Base-by-base conservation (phyloP, 92 coral and sea anemone species). In the Micromussa lordhowensis region DNA sequence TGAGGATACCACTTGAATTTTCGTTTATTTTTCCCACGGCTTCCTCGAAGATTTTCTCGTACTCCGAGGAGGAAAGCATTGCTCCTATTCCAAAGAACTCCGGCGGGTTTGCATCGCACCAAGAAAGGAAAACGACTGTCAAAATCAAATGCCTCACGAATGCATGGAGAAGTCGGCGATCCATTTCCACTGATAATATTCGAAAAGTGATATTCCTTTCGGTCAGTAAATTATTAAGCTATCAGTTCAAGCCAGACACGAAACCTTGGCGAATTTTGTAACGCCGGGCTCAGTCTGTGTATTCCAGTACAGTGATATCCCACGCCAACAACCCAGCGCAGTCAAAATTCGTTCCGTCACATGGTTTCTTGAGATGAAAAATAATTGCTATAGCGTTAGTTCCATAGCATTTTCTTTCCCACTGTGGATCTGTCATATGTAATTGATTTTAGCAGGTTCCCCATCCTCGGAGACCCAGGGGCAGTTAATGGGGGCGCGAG, bases 1-100 rank as follows among this genome's bases (percentile, higher is more conserved):
- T 86, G 79, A 90, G 66, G 5, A 87, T 18, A 36, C 85, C 22
- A 35, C 88, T 91, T 83, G 94, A 82, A 68, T 94, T 92, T 64
- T 69, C 76, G 70, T 96, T 97, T 64, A 96, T 78, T 63, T 87
- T 85, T 26, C 36, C 32, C 80, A 95, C 91, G 73, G 93, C 91
- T 7, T 92, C 85, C 34, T 91, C 85, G 86, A 96, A 94, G 81
- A 86, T 53, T 54, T 83, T 85, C 89, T 91, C 93, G 80, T 92
- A 82, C n/a, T 59, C 86, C 51, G 59, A 49, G 4, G 98, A 90
- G 77, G 99, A 97, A 24, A 97, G 78, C 99, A 97, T 97, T 28
- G 98, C 99, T 12, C 99, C 99, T 38, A 97, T 80, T 68, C 94
- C 83, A 44, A 63, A 86, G 17, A 80, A 61, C 22, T 82, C 16